Evolutionary conservation across 2,797 vertebrate genomes (phyloP).

Genomic region (Coluber constrictor): DNA sequence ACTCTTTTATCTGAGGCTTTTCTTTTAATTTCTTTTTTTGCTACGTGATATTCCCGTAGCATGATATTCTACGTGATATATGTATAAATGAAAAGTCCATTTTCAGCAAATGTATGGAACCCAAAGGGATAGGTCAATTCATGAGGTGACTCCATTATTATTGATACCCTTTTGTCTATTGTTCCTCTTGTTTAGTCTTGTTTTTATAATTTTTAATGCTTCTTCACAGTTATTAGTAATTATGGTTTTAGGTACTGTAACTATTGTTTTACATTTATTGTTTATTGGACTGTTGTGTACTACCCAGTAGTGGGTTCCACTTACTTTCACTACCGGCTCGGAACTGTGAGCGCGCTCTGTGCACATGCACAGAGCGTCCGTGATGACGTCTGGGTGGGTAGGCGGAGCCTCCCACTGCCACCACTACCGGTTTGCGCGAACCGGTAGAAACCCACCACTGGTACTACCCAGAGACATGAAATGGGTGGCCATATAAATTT

Average conservation of each 20-base stretch:
- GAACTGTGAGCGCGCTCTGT: no score
- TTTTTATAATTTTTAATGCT: not conserved
- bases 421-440: no score
- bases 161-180: not conserved
- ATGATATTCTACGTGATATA: no score
- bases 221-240: not conserved
- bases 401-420: no score
- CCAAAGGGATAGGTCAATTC: not conserved
- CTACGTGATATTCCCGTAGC: not conserved
- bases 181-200: not conserved
- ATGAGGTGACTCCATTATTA: not conserved
- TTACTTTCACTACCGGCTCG: no score
- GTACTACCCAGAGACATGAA: not conserved
- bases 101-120: not conserved
- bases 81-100: not conserved
- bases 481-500: not conserved
- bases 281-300: not conserved
- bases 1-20: not conserved
- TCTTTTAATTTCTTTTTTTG: not conserved
- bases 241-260: not conserved
- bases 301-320: not conserved
- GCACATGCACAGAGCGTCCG: no score
- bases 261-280: not conserved
- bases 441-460: no score
- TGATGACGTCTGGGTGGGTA: no score